phyloP scores from a whole-genome alignment of 2,888 invertebrate genomes.

The Brachypterus glaber region DNA sequence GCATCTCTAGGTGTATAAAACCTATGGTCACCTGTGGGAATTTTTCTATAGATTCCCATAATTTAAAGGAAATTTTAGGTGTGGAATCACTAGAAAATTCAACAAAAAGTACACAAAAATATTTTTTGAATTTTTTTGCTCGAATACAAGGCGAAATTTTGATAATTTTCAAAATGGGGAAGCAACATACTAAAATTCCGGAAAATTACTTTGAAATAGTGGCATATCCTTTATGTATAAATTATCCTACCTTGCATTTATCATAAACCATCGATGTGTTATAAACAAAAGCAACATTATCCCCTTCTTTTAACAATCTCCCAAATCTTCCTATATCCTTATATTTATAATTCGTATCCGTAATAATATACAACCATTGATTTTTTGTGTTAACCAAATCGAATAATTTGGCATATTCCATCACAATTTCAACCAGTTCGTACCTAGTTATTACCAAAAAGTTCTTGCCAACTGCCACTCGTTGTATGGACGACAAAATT shows the following conservation, averaged over 20 bases:
- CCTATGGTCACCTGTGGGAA: too few relatives aligned
- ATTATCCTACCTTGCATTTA: slow-evolving; percentile 47
- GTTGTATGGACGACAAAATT: slow-evolving; percentile 29
- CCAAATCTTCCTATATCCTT: slow-evolving; percentile 49
- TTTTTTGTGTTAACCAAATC: slow-evolving; percentile 60
- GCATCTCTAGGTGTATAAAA: too few relatives aligned
- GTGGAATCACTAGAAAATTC: too few relatives aligned
- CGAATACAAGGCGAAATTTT: too few relatives aligned
- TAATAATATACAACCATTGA: slow-evolving; percentile 74
- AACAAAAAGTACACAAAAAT: too few relatives aligned
- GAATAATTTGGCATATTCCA: slow-evolving; percentile 57
- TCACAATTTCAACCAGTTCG: slow-evolving; percentile 53
- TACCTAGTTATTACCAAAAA: slow-evolving; percentile 56
- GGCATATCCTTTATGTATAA: background rate
- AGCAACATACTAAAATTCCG: too few relatives aligned
- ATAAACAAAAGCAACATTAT: slow-evolving; percentile 69
- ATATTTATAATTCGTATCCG: slow-evolving; percentile 47
- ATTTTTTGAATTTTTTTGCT: too few relatives aligned
- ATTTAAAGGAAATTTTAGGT: too few relatives aligned
- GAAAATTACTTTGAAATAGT: too few relatives aligned
- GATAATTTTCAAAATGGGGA: too few relatives aligned
- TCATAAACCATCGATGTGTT: slow-evolving; percentile 50
- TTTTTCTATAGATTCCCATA: too few relatives aligned
- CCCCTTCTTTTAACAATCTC: slow-evolving; percentile 60
- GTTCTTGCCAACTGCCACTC: slow-evolving; percentile 35